Evolutionary conservation across 2,888 invertebrate genomes (phyloP).

Genomic region (Chrysomela aeneicollis): DNA sequence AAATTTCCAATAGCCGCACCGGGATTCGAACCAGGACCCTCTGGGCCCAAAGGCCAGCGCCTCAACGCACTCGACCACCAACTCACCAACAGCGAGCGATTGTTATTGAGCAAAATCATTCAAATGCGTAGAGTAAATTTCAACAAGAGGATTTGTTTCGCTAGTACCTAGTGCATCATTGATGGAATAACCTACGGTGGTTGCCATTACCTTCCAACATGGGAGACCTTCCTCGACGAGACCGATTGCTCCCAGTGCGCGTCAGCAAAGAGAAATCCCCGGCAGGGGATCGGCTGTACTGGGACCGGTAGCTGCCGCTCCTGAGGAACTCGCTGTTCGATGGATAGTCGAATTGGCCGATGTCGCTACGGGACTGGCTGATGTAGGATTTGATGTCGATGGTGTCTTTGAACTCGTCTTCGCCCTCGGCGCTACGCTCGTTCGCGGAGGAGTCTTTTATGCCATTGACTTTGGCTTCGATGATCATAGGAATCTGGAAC

Average conservation of each 20-base stretch:
- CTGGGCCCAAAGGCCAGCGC: no score
- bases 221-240: constrained; percentile 62
- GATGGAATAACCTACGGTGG: neutral
- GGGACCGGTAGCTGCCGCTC: constrained; percentile 76
- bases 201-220: constrained; percentile 49
- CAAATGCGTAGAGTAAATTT: no score
- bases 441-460: constrained; percentile 46
- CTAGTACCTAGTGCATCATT: no score
- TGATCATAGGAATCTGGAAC: constrained; percentile 68
- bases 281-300: constrained; percentile 69
- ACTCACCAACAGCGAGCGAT: no score
- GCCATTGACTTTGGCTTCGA: constrained; percentile 49
- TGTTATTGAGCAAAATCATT: no score
- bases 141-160: no score
- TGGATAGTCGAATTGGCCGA: constrained; percentile 61
- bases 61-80: no score
- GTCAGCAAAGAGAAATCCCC: constrained; percentile 59
- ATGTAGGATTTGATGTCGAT: constrained; percentile 77
- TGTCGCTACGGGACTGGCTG: constrained; percentile 77
- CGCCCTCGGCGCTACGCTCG: constrained; percentile 40
- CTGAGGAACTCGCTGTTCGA: constrained; percentile 65
- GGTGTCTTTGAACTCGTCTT: constrained; percentile 63
- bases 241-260: constrained; percentile 61
- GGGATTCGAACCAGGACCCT: no score
- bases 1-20: no score